Percentiles rank a stretch among this genome's conserved stretches.
phyloP scores from a whole-genome alignment of 2,113 vertebrate species.

The Raja brachyura region DNA sequence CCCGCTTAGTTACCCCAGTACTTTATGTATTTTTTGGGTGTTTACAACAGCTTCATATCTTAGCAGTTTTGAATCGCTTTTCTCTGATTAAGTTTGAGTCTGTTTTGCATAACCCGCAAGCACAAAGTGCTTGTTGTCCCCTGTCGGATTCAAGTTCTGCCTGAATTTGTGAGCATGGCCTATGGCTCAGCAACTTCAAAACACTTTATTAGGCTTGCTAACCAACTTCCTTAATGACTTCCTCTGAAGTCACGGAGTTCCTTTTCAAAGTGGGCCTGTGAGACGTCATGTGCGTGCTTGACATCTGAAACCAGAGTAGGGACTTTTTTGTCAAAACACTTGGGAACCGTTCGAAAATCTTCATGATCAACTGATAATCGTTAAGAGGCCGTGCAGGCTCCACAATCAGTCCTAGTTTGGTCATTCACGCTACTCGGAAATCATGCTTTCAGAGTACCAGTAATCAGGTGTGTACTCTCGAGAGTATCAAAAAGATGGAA shows the following conservation, averaged over 20 bases:
- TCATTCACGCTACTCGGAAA: not conserved
- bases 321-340: not conserved
- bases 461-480: not conserved
- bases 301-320: slow-evolving; percentile 16
- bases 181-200: slow-evolving; percentile 7
- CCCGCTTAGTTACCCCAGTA: no score
- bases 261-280: not conserved
- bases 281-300: not conserved
- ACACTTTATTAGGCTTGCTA: slow-evolving; percentile 12
- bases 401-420: not conserved
- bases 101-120: not conserved
- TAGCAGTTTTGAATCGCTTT: not conserved
- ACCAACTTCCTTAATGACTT: slow-evolving; percentile 34
- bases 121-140: not conserved
- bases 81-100: not conserved
- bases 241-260: slow-evolving; percentile 26
- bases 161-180: not conserved
- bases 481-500: not conserved
- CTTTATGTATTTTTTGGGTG: no score
- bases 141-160: not conserved
- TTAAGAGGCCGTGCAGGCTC: slow-evolving; percentile 4
- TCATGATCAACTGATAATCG: not conserved
- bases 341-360: not conserved
- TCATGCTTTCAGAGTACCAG: not conserved
- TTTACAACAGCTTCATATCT: not conserved